phyloP scores from a whole-genome alignment of 2,797 vertebrate genomes.

The Smutsia temminckii region DNA sequence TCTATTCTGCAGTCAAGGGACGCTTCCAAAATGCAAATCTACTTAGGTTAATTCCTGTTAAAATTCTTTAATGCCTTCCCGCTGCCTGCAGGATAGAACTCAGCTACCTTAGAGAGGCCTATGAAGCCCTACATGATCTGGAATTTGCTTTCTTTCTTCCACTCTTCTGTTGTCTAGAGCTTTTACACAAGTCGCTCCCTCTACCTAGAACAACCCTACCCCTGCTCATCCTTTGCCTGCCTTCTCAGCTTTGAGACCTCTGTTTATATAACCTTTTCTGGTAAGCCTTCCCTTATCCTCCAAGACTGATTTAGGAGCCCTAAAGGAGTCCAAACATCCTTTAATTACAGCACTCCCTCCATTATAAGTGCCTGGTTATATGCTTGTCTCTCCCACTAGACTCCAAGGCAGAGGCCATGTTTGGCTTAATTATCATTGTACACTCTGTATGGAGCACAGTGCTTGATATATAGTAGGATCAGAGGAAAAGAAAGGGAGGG shows the following conservation, averaged over 20 bases:
- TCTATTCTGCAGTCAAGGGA: background rate
- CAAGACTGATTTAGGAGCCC: background rate
- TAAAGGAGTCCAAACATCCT: background rate
- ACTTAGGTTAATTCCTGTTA: background rate
- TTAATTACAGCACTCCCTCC: background rate
- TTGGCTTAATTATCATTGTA: background rate
- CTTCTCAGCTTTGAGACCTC: background rate
- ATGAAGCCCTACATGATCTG: background rate
- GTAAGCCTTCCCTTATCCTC: background rate
- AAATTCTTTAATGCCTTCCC: conserved; percentile 11
- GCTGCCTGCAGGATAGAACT: background rate
- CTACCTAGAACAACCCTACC: background rate
- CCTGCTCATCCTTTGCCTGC: background rate
- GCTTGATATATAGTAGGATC: background rate
- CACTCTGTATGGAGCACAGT: background rate
- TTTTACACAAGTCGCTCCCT: background rate
- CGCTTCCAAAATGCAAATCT: conserved; percentile 27
- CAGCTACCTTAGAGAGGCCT: background rate
- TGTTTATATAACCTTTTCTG: background rate
- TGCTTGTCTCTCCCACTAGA: background rate
- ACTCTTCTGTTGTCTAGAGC: background rate
- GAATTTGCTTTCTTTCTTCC: background rate
- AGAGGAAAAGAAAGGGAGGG: background rate
- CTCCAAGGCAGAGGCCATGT: background rate
- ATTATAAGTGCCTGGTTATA: background rate